Base-by-base conservation (phyloP, 1,140 invertebrate species). In the Chlorops oryzae region DNA sequence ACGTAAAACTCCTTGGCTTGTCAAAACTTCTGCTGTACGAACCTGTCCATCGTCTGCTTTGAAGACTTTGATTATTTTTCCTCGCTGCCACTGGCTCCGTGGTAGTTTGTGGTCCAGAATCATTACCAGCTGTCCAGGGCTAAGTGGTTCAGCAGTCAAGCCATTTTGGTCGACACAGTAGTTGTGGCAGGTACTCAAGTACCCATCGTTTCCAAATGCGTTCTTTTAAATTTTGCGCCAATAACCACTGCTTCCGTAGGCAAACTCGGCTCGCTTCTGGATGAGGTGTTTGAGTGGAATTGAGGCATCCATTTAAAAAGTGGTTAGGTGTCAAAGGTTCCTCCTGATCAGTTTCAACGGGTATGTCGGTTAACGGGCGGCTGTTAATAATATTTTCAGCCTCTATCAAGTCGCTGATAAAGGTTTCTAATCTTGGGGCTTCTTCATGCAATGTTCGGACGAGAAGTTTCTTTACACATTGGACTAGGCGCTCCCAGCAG, bases 241-340 rank as follows among this genome's bases (percentile, higher is more conserved):
- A 37, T 2, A 53, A 50, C 64, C 59, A 68, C 9, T 56, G 42
- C 1, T 32, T 47, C n/a, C 47, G 25, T 2, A 42, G 21, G n/a
- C 51, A 52, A 18, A 52, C 17, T 7, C 43, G 41, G 42, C 42
- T 12, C 25, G 47, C 51, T n/a, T 21, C 27, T 9, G 6, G 18
- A 47, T 10, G 25, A 2, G 51, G 51, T 3, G 51, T 52, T 41
- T 47, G 44, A 12, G 37, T 47, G 15, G 51, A 34, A 42, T 42
- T 52, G 12, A 47, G 13, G 25, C 44, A 40, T 1, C 54, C 53
- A 13, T 56, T 39, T 10, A 58, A 25, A 38, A 69, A 65, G 23
- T 72, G 61, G 12, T 64, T 67, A 0, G 68, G 65, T 0, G 66
- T 69, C 0, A 71, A 37, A 0, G 60, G 53, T 24, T 58, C 64